Conservation (phyloP, 2,797 vertebrate species). For the Oophaga sylvatica region DNA sequence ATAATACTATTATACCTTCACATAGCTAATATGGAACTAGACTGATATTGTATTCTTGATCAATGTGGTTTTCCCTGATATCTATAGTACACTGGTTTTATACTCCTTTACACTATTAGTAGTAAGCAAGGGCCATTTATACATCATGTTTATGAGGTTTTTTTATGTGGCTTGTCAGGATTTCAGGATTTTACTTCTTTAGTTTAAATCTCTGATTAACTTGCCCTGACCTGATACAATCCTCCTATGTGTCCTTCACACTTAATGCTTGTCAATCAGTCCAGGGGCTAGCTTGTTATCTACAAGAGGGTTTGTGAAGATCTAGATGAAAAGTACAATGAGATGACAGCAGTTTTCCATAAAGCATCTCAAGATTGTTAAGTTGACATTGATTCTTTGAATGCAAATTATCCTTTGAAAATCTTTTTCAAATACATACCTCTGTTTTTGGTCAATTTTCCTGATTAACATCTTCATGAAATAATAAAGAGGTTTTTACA, state of each 20-base stretch:
- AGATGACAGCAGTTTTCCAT: too few species aligned
- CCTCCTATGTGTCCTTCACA: neutral
- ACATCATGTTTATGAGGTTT: neutral
- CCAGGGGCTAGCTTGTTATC: neutral
- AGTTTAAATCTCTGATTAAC: constrained; percentile 28
- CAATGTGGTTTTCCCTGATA: too few species aligned
- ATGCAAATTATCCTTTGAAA: neutral
- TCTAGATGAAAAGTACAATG: neutral
- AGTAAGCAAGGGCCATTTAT: too few species aligned
- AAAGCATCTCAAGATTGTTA: neutral
- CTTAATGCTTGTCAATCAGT: neutral
- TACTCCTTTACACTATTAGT: too few species aligned
- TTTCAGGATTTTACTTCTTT: constrained; percentile 5
- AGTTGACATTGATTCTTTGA: neutral
- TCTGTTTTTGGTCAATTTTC: neutral
- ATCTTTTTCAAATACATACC: neutral
- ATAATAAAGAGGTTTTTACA: too few species aligned
- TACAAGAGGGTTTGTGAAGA: neutral
- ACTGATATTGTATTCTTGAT: too few species aligned
- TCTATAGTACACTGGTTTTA: too few species aligned
- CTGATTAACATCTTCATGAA: too few species aligned
- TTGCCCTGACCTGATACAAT: constrained; percentile 11
- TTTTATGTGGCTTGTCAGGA: neutral
- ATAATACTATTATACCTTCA: too few species aligned
- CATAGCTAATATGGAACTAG: too few species aligned